Base-by-base conservation (phyloP, 2,888 invertebrate species). In the Hemithea aestivaria region DNA sequence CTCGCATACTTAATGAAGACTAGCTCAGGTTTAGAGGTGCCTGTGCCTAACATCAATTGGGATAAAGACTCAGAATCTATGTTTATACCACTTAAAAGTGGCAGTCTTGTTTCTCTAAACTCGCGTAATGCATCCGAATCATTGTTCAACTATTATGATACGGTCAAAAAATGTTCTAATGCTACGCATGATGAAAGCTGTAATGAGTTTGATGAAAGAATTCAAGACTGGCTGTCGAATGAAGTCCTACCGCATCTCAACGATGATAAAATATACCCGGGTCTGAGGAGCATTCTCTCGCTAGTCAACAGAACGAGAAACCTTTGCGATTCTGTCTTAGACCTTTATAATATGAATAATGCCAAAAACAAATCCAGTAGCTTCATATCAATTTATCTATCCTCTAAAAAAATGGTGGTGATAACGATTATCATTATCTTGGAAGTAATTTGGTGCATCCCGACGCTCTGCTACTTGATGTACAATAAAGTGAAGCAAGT, bases 201-300 rank as follows among this genome's bases (percentile, higher is more conserved):
- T 16, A 16, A 5, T 16, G 16, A 16, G 2, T 16, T 91, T 56
- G 87, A 90, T 12, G 66, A 72, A 8, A 79, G 82, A 40, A 84
- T 91, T 24, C 88, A 87, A 45, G 49, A 66, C 0, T 92, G 91
- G 90, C 68, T 92, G 1, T 56, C 66, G 10, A 58, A 62, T n/a
- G 75, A 84, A 10, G 73, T 90, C 1, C 52, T 82, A 6, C 88
- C 88, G 1, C 90, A 89, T 58, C 74, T 92, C 9, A 78, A 79
- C 30, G 91, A 92, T 52, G 90, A 91, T 5, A 80, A 87, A 40
- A 83, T 91, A 52, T 92, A 92, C 54, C 74, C 90, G 2, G 90
- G 82, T 2, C 77, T 90, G 5, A 87, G 85, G 2, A 81, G 81
- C 45, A 76, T 90, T 1, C 63, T 89, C 1, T 64, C 77, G 9